Evolutionary conservation across 2,888 invertebrate species (phyloP).

Genomic region (Andrena hattorfiana): DNA sequence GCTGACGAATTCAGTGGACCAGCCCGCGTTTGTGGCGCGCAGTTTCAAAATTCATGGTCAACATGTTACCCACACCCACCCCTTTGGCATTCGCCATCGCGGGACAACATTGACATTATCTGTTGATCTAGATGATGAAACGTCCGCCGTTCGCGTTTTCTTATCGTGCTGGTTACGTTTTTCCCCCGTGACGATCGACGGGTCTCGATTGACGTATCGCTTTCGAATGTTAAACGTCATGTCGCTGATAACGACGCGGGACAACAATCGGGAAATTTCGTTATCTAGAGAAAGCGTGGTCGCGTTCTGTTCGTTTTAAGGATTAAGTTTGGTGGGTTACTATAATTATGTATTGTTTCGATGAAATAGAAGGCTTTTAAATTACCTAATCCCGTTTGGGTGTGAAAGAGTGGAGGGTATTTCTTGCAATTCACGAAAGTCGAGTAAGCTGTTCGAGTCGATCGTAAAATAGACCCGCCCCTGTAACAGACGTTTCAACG

Average conservation of each 20-base stretch:
- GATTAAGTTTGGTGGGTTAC: neutral
- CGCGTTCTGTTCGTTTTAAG: neutral
- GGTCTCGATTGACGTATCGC: constrained; percentile 23
- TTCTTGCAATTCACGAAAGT: neutral
- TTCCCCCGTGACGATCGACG: neutral
- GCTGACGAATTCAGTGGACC: constrained; percentile 69
- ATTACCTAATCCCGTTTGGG: neutral
- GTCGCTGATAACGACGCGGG: neutral
- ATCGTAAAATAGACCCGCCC: constrained; percentile 68
- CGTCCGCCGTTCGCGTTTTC: neutral
- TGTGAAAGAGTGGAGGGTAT: neutral
- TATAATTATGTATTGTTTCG: too few species aligned
- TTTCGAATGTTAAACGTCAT: neutral
- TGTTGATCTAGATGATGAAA: constrained; percentile 28
- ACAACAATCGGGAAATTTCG: neutral
- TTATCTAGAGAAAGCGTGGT: neutral
- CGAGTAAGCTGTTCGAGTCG: constrained; percentile 49
- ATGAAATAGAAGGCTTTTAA: neutral
- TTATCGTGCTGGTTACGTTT: constrained; percentile 12
- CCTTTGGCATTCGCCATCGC: constrained; percentile 35
- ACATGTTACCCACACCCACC: constrained; percentile 42
- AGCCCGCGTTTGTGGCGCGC: constrained; percentile 42
- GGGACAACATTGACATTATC: constrained; percentile 32
- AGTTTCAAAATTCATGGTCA: constrained; percentile 69
- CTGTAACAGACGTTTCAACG: constrained; percentile 64